A percentile compares a stretch with the other conserved stretches of the same genome.
These are phyloP conservation scores for Bungarus multicinctus DNA, from an alignment of 2,113 vertebrate genomes.

Conservation along the genomic window DNA sequence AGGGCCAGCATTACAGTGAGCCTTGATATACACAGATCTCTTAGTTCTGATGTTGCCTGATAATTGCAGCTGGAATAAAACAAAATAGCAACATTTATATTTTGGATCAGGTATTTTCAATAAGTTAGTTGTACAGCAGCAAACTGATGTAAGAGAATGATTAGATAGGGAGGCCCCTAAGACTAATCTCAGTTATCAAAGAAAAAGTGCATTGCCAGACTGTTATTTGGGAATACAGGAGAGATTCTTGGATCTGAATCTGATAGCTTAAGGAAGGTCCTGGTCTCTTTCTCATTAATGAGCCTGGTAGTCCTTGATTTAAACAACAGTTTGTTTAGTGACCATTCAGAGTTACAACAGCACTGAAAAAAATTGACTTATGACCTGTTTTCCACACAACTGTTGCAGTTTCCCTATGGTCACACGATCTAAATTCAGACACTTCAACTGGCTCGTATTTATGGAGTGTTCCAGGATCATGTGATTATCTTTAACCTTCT, in stretches of 20 bases:
- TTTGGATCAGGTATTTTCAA: neutral
- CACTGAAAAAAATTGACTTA: too few species aligned
- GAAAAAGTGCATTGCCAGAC: neutral
- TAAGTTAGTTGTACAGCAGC: neutral
- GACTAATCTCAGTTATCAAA: neutral
- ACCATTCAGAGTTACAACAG: too few species aligned
- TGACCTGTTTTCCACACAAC: too few species aligned
- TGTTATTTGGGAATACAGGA: neutral
- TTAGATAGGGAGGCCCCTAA: neutral
- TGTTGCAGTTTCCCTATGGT: too few species aligned
- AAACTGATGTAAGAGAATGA: neutral
- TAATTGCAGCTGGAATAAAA: neutral
- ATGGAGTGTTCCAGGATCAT: neutral
- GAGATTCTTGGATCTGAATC: neutral
- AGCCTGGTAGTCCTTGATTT: neutral
- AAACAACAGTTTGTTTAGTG: too few species aligned
- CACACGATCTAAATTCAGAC: too few species aligned
- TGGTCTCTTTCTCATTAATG: too few species aligned
- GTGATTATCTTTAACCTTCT: neutral
- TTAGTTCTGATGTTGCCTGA: neutral
- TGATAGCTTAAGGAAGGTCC: neutral
- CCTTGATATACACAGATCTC: neutral
- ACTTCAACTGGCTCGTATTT: neutral
- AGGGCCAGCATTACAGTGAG: neutral
- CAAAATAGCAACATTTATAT: neutral